A percentile compares a stretch with the other conserved stretches of the same genome.
Evolutionary conservation across 2,113 vertebrate genomes (phyloP).

Genomic region (Copsychus sechellarum): DNA sequence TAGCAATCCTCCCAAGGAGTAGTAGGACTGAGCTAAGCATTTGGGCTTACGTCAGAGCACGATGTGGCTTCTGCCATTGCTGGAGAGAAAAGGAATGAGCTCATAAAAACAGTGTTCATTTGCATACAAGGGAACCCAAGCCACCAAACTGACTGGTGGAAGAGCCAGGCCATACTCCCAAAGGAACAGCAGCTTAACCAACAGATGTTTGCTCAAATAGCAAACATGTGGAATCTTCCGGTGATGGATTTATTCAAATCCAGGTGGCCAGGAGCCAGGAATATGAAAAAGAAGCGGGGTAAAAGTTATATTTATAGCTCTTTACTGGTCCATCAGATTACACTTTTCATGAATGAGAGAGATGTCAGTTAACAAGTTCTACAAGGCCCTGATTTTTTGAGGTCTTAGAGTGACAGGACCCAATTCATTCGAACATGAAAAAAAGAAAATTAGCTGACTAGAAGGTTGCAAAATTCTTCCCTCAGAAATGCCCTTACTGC

Average conservation of each 20-base stretch:
- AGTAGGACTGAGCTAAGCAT: neutral
- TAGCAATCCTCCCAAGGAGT: neutral
- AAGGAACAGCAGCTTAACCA: constrained; percentile 51
- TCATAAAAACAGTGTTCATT: neutral
- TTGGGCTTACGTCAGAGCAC: neutral
- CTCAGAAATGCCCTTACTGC: neutral
- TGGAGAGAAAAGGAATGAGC: neutral
- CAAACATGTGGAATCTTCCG: constrained; percentile 65
- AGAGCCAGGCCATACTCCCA: constrained; percentile 40
- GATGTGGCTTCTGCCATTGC: neutral
- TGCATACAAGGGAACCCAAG: constrained; percentile 49
- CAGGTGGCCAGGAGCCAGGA: constrained; percentile 49
- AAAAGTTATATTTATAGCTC: constrained; percentile 43
- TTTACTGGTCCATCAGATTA: constrained; percentile 28
- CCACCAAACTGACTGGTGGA: constrained; percentile 28
- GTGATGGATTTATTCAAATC: constrained; percentile 67
- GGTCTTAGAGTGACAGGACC: neutral
- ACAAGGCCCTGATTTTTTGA: neutral
- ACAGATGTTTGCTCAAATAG: constrained; percentile 63
- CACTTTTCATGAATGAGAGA: constrained; percentile 50
- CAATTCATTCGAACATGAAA: neutral
- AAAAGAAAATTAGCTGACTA: neutral
- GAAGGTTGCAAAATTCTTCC: neutral
- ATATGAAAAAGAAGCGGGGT: constrained; percentile 23
- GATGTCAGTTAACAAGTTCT: neutral